Base-by-base conservation (phyloP, 2,113 vertebrate species). In the Prochilodus magdalenae region DNA sequence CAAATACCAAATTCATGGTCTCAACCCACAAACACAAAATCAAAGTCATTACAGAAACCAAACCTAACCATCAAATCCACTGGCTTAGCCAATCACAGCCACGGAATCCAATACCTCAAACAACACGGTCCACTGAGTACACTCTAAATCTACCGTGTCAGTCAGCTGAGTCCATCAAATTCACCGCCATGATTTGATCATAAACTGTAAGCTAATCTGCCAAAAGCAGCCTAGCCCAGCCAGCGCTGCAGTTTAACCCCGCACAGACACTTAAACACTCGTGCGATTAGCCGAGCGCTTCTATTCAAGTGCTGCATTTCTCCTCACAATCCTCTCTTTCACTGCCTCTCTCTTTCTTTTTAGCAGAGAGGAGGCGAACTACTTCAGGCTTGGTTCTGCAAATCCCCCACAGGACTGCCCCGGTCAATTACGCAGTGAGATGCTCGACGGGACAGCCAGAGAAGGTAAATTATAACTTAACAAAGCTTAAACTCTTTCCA, bases 401-500 rank as follows among this genome's bases (percentile, higher is more conserved):
- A 88, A 85, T 89, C 83, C 82, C 83, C 87, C 82, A 33, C 27
- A 82, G 80, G 73, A 62, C 78, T 75, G n/a, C 67, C 72, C 67
- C 88, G 86, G 87, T 92, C 90, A 92, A 89, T 86, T 88, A 83
- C 79, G 80, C 77, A 83, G 69, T 80, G 24, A 63, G 36, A 71
- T 69, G 63, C 60, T 87, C 83, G 88, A 90, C 73, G 13, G 72
- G 75, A 84, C 20, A 30, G 26, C 62, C 47, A 77, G 55, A 67
- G 20, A 83, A 89, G 87, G 85, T 44, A 82, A 80, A 88, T 88
- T 79, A 91, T 86, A 87, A 88, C 87, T 83, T 82, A 86, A 92
- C 84, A 90, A 88, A 92, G 88, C 89, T 85, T 90, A 83, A 90
- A 87, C 86, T 90, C 87, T 90, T 91, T 90, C 86, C 89, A 91